Percentiles rank a stretch among this genome's conserved stretches.
Conservation (phyloP, 2,797 vertebrate species). For the Anas bernieri region DNA sequence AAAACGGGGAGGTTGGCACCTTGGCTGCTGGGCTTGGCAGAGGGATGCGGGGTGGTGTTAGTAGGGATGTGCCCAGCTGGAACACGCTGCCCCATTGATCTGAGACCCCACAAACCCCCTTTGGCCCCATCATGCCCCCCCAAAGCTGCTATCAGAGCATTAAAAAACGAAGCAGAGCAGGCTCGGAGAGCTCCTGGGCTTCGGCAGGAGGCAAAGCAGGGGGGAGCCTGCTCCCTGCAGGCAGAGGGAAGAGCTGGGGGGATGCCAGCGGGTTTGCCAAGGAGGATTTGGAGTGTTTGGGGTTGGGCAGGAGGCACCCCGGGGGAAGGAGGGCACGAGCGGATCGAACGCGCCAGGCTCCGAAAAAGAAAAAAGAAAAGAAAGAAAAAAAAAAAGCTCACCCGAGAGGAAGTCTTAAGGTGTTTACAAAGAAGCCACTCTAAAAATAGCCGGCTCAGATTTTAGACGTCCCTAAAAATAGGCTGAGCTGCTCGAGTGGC, state of each 20-base stretch:
- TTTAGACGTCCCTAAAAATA: constrained; percentile 74
- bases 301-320: background rate
- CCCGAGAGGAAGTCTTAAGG: constrained; percentile 52
- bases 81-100: background rate
- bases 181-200: background rate
- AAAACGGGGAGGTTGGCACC: background rate
- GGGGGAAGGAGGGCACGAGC: background rate
- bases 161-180: background rate
- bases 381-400: too few relatives aligned
- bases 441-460: constrained; percentile 73
- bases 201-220: fast-evolving
- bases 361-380: too few relatives aligned
- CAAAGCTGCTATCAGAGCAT: background rate
- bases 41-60: background rate
- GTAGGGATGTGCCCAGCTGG: background rate
- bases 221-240: background rate
- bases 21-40: background rate
- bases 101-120: background rate
- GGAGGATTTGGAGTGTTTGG: background rate
- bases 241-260: background rate
- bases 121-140: background rate
- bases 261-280: background rate
- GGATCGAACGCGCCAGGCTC: background rate
- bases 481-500: constrained; percentile 39
- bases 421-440: constrained; percentile 61